A percentile compares a stretch with the other conserved stretches of the same genome.
Evolutionary conservation across 1,140 invertebrate species (phyloP).

Genomic region (Zaprionus nigranus): DNA sequence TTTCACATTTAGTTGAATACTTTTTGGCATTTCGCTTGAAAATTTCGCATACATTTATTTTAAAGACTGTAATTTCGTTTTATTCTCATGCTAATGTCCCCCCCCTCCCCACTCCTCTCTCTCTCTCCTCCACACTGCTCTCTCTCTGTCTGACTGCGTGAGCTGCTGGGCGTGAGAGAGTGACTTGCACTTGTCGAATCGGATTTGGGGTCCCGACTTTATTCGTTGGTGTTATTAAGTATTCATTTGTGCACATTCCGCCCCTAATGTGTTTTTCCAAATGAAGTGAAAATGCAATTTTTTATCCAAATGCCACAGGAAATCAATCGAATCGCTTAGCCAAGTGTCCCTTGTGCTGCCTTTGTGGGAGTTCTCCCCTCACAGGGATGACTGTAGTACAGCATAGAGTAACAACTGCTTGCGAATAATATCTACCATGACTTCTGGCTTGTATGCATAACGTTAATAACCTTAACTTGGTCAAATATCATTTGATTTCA

Average conservation of each 20-base stretch:
- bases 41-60: slow-evolving; percentile 81
- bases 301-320: slow-evolving; percentile 29
- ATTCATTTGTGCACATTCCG: slow-evolving; percentile 73
- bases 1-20: slow-evolving; percentile 81
- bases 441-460: too few species aligned
- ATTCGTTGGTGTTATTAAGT: slow-evolving; percentile 62
- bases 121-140: not conserved
- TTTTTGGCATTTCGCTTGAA: slow-evolving; percentile 70
- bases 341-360: not conserved
- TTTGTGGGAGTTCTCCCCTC: not conserved
- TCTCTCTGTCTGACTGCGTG: not conserved
- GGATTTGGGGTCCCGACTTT: slow-evolving; percentile 21
- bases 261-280: slow-evolving; percentile 52
- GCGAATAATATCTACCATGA: not conserved
- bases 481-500: too few species aligned
- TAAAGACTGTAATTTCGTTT: slow-evolving; percentile 82
- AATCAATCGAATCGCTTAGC: slow-evolving; percentile 59
- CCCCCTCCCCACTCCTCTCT: not conserved
- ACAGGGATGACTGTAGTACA: not conserved
- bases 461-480: too few species aligned
- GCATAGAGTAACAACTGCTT: not conserved
- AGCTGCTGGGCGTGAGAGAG: slow-evolving; percentile 14
- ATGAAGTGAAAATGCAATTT: slow-evolving; percentile 63
- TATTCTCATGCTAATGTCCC: slow-evolving; percentile 74
- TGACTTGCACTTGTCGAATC: slow-evolving; percentile 48